Base-by-base conservation (phyloP, 2,113 vertebrate species). In the Procavia capensis region DNA sequence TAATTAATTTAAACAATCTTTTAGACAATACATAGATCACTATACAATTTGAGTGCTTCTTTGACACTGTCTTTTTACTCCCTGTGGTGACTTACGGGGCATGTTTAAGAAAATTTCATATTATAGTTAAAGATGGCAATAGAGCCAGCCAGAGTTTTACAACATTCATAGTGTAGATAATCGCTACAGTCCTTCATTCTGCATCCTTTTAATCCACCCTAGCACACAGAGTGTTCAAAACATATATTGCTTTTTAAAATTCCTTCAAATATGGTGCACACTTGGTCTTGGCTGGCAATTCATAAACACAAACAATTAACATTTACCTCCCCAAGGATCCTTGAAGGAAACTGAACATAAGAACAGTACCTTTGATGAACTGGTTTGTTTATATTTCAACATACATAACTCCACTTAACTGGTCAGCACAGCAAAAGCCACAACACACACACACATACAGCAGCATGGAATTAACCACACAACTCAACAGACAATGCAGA, bases 351-450 rank as follows among this genome's bases (percentile, higher is more conserved):
- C 79, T 81, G 84, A 95, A 98, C 98, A 97, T 98, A 98, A 98
- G 98, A 98, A 92, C 95, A 87, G 68, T 92, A 95, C 98, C 96
- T 98, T 98, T 98, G 98, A 97, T 98, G 97, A 98, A 98, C 98
- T 96, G 87, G 78, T 97, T 93, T 90, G 97, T 95, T 97, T 85
- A 96, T 76, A 98, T 92, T 97, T 98, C 97, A 97, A 97, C 45
- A 75, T 97, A 98, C 95, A 97, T 88, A 98, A 97, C 57, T 98
- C 96, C 97, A 98, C 93, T 98, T 43, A 97, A 98, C 93, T 98
- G 97, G 90, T 85, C 84, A 85, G 97, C 98, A 98, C 98, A 98
- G 98, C 98, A 97, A 98, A 99, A 99, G 98, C 98, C 98, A 99
- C 98, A 20, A 92, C 93, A 98, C 57, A 79, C 89, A 85, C 96